Evolutionary conservation across 2,888 invertebrate species (phyloP).

Genomic region (Catocala nupta): DNA sequence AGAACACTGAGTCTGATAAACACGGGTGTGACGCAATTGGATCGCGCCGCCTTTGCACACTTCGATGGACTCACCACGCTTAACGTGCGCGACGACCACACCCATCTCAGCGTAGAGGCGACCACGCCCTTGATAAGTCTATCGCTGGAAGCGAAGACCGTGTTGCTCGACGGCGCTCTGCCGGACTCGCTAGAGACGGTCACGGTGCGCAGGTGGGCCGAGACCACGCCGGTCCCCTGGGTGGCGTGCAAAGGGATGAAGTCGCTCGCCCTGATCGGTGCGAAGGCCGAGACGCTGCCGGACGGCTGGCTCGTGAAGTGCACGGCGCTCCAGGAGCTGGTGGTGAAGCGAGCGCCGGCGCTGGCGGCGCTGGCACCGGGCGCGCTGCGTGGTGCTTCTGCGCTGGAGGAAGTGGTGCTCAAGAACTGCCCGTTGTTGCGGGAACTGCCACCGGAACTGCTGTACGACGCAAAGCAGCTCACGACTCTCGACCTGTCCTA

Average conservation of each 20-base stretch:
- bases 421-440: slow-evolving; percentile 16
- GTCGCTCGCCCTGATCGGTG: background rate
- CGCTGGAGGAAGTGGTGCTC: slow-evolving; percentile 23
- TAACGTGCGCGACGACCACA: slow-evolving; percentile 23
- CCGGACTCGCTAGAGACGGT: slow-evolving; percentile 29
- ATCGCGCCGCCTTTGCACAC: slow-evolving; percentile 18
- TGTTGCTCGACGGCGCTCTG: slow-evolving; percentile 29
- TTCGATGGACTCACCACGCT: slow-evolving; percentile 17
- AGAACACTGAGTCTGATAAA: slow-evolving; percentile 20
- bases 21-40: slow-evolving; percentile 7
- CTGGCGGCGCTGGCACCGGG: slow-evolving; percentile 7
- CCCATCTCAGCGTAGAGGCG: slow-evolving; percentile 17
- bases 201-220: slow-evolving; percentile 23
- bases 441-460: slow-evolving; percentile 41
- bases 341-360: slow-evolving; percentile 7
- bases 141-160: slow-evolving; percentile 15
- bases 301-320: slow-evolving; percentile 35
- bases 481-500: slow-evolving; percentile 44
- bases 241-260: slow-evolving; percentile 24
- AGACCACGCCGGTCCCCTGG: slow-evolving; percentile 34
- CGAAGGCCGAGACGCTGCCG: slow-evolving; percentile 22
- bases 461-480: slow-evolving; percentile 41
- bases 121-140: slow-evolving; percentile 17
- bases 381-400: slow-evolving; percentile 17
- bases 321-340: slow-evolving; percentile 17